Percentiles rank a stretch among this genome's conserved stretches.
Evolutionary conservation across 2,888 invertebrate species (phyloP).

Genomic region (Neelides folsomi): DNA sequence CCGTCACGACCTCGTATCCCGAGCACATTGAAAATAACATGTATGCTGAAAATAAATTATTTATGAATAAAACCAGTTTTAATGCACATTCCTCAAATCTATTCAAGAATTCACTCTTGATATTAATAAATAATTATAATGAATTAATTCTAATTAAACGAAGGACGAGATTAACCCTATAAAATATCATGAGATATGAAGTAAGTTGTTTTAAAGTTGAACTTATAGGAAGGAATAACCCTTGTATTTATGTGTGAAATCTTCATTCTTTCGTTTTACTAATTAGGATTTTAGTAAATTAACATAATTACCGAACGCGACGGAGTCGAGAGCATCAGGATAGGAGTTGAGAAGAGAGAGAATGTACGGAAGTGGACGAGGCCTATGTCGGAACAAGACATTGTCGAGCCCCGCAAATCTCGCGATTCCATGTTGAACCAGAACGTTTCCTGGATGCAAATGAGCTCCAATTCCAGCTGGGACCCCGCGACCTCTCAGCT

Average conservation of each 20-base stretch:
- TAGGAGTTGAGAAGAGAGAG: constrained; percentile 42
- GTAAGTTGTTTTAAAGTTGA: too few species aligned
- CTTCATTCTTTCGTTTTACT: too few species aligned
- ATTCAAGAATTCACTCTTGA: too few species aligned
- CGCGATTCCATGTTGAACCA: constrained; percentile 82
- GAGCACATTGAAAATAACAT: constrained; percentile 85
- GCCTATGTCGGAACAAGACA: constrained; percentile 60
- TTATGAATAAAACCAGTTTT: too few species aligned
- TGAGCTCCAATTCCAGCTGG: constrained; percentile 60
- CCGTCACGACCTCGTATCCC: constrained; percentile 62
- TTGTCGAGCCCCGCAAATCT: constrained; percentile 66
- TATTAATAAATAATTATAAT: too few species aligned
- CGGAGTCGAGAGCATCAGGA: constrained; percentile 48
- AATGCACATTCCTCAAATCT: too few species aligned
- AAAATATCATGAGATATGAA: too few species aligned
- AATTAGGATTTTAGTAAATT: too few species aligned
- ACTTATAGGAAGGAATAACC: not conserved
- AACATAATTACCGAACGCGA: constrained; percentile 59
- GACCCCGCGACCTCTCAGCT: constrained; percentile 73
- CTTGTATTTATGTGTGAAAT: too few species aligned
- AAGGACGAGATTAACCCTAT: too few species aligned
- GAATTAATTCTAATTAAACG: too few species aligned
- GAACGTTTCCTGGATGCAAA: constrained; percentile 78
- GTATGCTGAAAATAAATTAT: constrained; percentile 51
- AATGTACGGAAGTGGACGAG: constrained; percentile 47